Percentiles rank a stretch among this genome's conserved stretches.
These are phyloP conservation scores for Gopherus flavomarginatus DNA, from an alignment of 2,113 vertebrate species.

Conservation along the genomic window DNA sequence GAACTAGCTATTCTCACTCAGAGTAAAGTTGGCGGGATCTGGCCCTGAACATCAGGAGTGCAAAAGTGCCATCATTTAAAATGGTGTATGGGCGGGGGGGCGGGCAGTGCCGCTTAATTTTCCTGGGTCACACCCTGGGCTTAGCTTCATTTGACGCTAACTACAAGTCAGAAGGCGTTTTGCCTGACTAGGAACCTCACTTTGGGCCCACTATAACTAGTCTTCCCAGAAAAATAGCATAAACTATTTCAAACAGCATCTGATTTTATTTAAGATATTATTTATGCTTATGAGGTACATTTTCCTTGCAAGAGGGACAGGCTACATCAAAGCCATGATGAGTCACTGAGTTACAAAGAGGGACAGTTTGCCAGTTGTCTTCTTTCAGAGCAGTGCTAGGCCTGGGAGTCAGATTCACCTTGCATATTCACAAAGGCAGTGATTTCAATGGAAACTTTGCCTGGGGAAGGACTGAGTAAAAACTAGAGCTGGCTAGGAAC, in stretches of 20 bases:
- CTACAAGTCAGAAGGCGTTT: background rate
- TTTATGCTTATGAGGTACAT: conserved; percentile 60
- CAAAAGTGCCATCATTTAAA: background rate
- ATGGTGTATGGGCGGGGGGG: background rate
- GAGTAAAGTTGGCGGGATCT: background rate
- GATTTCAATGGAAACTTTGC: background rate
- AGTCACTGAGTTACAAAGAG: conserved; percentile 6
- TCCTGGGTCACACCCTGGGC: background rate
- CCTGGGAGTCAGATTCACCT: conserved; percentile 31
- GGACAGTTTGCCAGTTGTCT: conserved; percentile 6
- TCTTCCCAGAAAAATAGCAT: conserved; percentile 36
- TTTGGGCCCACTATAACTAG: background rate
- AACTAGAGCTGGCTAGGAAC: background rate
- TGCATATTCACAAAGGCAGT: background rate
- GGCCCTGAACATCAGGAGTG: background rate
- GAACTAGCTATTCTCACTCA: background rate
- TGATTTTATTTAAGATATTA: conserved; percentile 51
- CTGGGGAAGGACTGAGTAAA: background rate
- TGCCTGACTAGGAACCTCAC: background rate
- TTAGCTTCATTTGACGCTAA: background rate
- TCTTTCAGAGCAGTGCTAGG: background rate
- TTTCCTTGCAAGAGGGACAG: conserved; percentile 26
- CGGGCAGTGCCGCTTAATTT: background rate
- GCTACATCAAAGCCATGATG: background rate
- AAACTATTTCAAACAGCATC: conserved; percentile 33